Base-by-base conservation (phyloP, 35 echinoderm and acorn worm species). In the Apostichopus japonicus region DNA sequence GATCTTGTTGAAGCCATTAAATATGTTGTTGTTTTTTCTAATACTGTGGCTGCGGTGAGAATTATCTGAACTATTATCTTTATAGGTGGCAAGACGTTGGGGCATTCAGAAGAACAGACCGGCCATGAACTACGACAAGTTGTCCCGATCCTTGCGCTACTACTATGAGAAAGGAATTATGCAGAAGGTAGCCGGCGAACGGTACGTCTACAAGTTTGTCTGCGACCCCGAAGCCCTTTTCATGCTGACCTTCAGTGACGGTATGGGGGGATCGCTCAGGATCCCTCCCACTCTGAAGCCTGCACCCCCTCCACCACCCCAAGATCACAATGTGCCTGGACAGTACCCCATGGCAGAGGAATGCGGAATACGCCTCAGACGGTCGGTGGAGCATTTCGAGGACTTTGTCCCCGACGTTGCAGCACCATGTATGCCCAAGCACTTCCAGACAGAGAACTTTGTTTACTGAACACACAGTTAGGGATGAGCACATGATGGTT, bases 101-200 rank as follows among this genome's bases (percentile, higher is more conserved):
- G 97, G 97, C 1, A 96, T 99, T 57, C 97, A 99, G 89, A 99
- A 99, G 87, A 99, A 99, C 92, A 56, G 97, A 82, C 97, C 97
- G 44, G 97, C 97, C 87, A 99, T 99, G 97, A 99, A 99, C 79
- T 99, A 99, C 87, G 97, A 99, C 84, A 99, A 99, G 84, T 95
- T 99, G 25, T 99, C 97, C 3, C 95, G 97, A 19, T 99, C 97
- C 1, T 62, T 99, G 25, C 87, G 97, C 14, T 96, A 99, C 89
- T 99, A 99, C 76, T 96, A 99, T 70, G 97, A 99, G 86, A 99
- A 99, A 62, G 97, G 97, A 27, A 99, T 99, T 86, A 99, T 99
- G 97, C 97, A 99, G 97, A 99, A 99, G 79, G 97, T 99, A 2
- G 97, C 97, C 14, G 97, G 97, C 0, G 97, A 99, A 71, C 95